Base-by-base conservation (phyloP, 2,888 invertebrate species). In the Volucella inanis region DNA sequence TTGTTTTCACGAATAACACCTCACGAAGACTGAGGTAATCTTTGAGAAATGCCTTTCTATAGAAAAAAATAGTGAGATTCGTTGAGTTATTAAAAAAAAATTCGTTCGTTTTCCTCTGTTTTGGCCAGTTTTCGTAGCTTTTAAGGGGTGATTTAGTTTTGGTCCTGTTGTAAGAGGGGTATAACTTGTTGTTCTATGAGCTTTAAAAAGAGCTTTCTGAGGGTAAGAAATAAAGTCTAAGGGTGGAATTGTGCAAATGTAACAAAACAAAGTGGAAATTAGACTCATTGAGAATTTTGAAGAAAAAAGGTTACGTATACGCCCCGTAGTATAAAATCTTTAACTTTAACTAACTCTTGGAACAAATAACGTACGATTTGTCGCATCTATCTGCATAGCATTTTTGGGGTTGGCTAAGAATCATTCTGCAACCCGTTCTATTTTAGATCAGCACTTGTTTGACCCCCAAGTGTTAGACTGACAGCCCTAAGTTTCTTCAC, bases 1-100 rank as follows among this genome's bases (percentile, higher is more conserved):
- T 75, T 84, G 84, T 76, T 80, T 52, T 62, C 80, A 84, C 80
- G 80, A 80, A 80, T 84, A 84, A 84, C 84, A 80, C 80, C 80
- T 84, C 84, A 84, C 84, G 80, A 84, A 84, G 84, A 84, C 84
- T 84, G 54, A 80, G 55, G 65, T 65, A 70, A 70, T 77, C 68
- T 67, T 22, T 57, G 41, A 11, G 80, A 57, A 76, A 68, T 72
- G 31, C 31, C 31, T 54, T 68, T 77, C 59, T 76, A 54, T 57
- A 57, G 72, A 77, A 85, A 76, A 77, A 85, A 76, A 55, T 71
- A 41, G 49, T 76, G 76, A 67, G 59, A 39, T 81, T 81, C 81
- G 85, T 84, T 75, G 9, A 80, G 80, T 84, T 84, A 84, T 80
- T 80, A 80, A 80, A 80, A 84, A 84, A 84, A 22, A 22, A 55